Base-by-base conservation (phyloP, 2,113 vertebrate genomes). In the Salvelinus alpinus region DNA sequence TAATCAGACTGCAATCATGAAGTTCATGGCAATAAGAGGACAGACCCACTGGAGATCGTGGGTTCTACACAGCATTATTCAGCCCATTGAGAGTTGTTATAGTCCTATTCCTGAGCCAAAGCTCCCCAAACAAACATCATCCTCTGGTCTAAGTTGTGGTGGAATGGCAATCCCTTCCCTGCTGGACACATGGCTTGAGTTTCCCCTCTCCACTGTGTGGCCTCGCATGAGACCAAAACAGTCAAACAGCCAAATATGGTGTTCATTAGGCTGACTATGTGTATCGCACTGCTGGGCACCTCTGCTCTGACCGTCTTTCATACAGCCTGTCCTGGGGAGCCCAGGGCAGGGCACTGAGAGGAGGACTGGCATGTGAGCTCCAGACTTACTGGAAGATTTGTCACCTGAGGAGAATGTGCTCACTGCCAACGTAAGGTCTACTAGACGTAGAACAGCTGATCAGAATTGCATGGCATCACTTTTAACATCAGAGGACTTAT, bases 201-300 rank as follows among this genome's bases (percentile, higher is more conserved):
- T 88, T 88, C 73, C 77, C 73, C 76, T 79, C 85, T 82, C 71
- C 47, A 77, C 79, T 83, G 70, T 79, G 80, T 80, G 80, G 85
- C 80, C 82, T 84, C 70, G 70, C 76, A 86, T 78, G 82, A 87
- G 75, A 80, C 81, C 83, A 82, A 87, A 89, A 86, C 85, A 87
- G 73, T 89, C 59, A 75, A 85, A 80, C 79, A 76, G 60, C 91
- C 91, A 89, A 92, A 93, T 92, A 92, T 91, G 91, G 90, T 77
- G 73, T 80, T 89, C 78, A 88, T 86, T 83, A 82, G 51, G 70
- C 81, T 12, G 70, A 80, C 68, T 77, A 54, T 57, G 44, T 73
- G 80, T 59, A 72, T 75, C 68, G 68, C 69, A 24, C 57, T 47
- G 27, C 62, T 47, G 27, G 60, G 11, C 82, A 85, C 67, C 31